phyloP scores from a whole-genome alignment of 2,113 vertebrate species.

The human (Homo sapiens) region DNA sequence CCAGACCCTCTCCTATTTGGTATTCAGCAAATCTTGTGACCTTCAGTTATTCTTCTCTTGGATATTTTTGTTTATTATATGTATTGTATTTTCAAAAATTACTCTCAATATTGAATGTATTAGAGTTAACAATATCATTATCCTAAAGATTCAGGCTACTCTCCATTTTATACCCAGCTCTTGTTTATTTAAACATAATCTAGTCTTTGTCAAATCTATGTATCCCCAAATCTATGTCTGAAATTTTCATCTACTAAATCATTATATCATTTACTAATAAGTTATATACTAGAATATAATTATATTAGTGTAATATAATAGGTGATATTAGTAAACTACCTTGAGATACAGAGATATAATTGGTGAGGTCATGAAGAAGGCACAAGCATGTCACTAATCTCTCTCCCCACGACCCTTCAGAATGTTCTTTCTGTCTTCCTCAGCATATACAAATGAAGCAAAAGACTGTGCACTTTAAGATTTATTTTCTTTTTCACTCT shows the following conservation, averaged over 20 bases:
- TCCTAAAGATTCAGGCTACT: neutral
- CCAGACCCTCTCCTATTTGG: neutral
- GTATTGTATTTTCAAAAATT: slow-evolving; percentile 3
- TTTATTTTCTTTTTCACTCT: neutral
- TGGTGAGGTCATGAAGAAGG: neutral
- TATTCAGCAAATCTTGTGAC: neutral
- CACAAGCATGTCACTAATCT: neutral
- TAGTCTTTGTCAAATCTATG: neutral
- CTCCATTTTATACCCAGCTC: neutral
- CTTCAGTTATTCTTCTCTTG: neutral
- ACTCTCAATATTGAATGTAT: neutral
- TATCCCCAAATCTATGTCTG: neutral
- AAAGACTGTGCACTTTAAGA: neutral
- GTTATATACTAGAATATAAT: neutral
- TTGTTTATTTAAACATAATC: neutral
- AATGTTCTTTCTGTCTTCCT: neutral
- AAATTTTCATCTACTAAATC: neutral
- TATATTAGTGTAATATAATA: neutral
- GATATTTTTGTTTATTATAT: neutral
- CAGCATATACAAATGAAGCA: neutral
- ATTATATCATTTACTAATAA: neutral
- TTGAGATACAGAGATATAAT: neutral
- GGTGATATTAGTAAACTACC: neutral
- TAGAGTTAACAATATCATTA: neutral
- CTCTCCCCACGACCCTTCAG: neutral